Base-by-base conservation (phyloP, 2,888 invertebrate species). In the Spisula subtruncata region DNA sequence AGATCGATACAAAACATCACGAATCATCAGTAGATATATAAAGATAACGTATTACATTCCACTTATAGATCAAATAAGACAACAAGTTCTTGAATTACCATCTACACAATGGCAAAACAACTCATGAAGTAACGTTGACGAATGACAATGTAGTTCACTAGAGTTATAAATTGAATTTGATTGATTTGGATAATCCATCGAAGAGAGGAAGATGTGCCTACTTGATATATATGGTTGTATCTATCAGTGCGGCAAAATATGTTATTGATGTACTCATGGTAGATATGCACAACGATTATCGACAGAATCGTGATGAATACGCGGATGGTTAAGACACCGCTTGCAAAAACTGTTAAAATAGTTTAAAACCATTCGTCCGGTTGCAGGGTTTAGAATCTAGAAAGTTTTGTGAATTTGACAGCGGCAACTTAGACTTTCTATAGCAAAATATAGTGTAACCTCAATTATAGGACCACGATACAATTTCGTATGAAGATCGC, bases 151-250 rank as follows among this genome's bases (percentile, higher is more conserved):
- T 66, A 66, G 25, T 66, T 25, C 25, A 25, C n/a, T n/a, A 25
- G 60, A 66, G 60, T 66, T 66, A n/a, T 66, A 66, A 66, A 66
- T 66, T 66, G 60, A 25, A 25, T 12, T 66, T 66, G 60, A 66
- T 66, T 25, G 25, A 66, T 66, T 66, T 66, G 60, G 60, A 66
- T 10, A 25, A n/a, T 6, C 25, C 60, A 25, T 66, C 60, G n/a
- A 25, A n/a, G 25, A 66, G 8, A 41, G 41, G 41, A 41, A 2
- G 25, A 66, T 25, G 25, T 20, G 20, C 25, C 60, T 66, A 6
- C 25, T 10, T 41, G 8, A 41, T 41, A 66, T n/a, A 66, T 25
- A 25, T 25, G 25, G 20, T 66, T 66, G 25, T 66, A 10, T 20
- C 25, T 66, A 25, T n/a, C 25, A 25, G 60, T 10, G n/a, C 1